Base-by-base conservation (phyloP, 2,888 invertebrate genomes). In the Megaustenia siamemsis region DNA sequence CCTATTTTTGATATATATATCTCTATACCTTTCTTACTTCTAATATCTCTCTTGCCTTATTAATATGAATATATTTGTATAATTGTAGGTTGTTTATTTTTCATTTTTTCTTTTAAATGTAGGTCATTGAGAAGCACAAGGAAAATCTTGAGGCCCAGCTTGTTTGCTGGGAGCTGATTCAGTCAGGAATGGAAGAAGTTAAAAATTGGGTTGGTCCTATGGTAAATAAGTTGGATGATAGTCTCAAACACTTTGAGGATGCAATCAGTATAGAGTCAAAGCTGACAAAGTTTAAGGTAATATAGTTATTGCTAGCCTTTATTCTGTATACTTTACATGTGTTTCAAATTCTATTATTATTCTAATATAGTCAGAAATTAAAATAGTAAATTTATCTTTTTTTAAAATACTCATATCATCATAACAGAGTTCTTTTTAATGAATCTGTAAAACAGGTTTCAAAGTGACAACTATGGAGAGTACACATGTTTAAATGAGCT, bases 91-190 rank as follows among this genome's bases (percentile, higher is more conserved):
- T 56, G 40, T 43, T 4, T 5, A 73, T 69, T 3, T 38, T 45
- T 24, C 24, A 21, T 43, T 24, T 35, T 28, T 73, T 5, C 75
- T 12, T 43, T n/a, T 32, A 66, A 73, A n/a, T 82, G 15, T 43
- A 87, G 90, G 96, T 97, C 87, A 95, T 97, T 5, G 95, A 96
- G 10, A 96, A 96, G 88, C 95, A 96, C 89, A 96, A 96, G 38
- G 97, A 97, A 93, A 96, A 96, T 82, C 95, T 97, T 78, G 98
- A 98, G 94, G 97, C 97, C 0, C 97, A 98, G 94, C 95, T 96
- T 0, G 96, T 97, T n/a, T 96, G 98, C 81, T 98, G 98, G 98
- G 96, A 97, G 90, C 97, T 98, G 93, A 96, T 98, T 56, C 97
- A 97, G 89, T 97, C 97, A 86, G 96, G 96, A 0, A 97, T 97